Evolutionary conservation across 1,140 invertebrate species (phyloP), one percentile per base, ranked within the genome.

Genomic region (Doryteuthis pealeii): DNA sequence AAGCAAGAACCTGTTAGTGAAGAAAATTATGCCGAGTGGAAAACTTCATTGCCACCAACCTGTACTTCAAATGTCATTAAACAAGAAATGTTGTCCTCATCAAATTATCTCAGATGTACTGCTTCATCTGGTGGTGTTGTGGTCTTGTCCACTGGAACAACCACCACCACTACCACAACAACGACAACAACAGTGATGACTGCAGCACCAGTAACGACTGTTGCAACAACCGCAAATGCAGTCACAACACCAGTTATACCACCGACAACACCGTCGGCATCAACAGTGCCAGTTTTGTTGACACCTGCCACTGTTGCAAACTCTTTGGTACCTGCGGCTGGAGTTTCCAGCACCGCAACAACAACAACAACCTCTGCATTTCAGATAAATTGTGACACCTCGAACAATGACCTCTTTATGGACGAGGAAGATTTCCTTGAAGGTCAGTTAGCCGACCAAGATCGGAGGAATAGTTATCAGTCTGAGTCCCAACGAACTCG

Each of bases 391-490:
- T 62, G 54, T 62, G 54, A 62, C 18, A 62, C 54, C 26, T 62
- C 54, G 18, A 62, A 62, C 54, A 62, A 62, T 22, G 54, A 62
- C 26, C 18, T 62, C 26, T 62, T 62, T 18, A 62, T 62, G 54
- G 54, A 62, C 18, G 54, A 62, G 26, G 12, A 62, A 62, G 54
- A 62, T 62, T 62, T 62, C 54, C 26, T 62, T n/a, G 54, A 62
- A 62, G 54, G 54, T 62, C 54, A 62, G 54, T 62, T 62, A 28
- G 54, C 54, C 18, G 26, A 28, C 26, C 54, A 62, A 62, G 54
- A 62, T 62, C 18, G 54, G 26, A 62, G 26, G 18, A 40, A 40
- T 40, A 40, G 35, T 40, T 40, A 40, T 40, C 35, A 40, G 35
- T 28, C 26, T 62, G 26, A n/a, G 26, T 28, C 54, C 54, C 54